Evolutionary conservation across 2,888 invertebrate genomes (phyloP).

Genomic region (Ichneumoninae sp.): DNA sequence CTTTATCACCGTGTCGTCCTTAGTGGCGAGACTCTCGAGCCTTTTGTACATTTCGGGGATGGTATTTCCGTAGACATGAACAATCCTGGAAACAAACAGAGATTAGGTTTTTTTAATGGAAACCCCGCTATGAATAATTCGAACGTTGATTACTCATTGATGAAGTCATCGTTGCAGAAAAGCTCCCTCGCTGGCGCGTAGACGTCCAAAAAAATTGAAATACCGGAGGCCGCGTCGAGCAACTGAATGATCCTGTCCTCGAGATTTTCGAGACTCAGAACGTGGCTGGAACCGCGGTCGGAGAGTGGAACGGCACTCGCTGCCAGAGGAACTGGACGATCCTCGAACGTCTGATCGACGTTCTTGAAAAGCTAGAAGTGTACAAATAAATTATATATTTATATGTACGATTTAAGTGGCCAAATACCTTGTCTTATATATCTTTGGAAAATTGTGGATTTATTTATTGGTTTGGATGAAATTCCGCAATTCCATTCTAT

Average conservation of each 20-base stretch:
- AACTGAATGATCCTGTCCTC: constrained; percentile 89
- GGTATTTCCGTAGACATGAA: constrained; percentile 91
- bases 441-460: too few species aligned
- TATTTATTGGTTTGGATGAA: too few species aligned
- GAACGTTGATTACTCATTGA: constrained; percentile 81
- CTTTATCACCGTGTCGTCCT: constrained; percentile 82
- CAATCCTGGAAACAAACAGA: constrained; percentile 86
- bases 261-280: constrained; percentile 85
- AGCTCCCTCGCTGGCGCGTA: constrained; percentile 86
- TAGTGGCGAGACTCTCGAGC: constrained; percentile 84
- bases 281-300: constrained; percentile 67
- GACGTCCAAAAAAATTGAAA: constrained; percentile 89
- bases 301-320: constrained; percentile 75
- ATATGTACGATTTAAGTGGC: too few species aligned
- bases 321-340: constrained; percentile 71
- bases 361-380: constrained; percentile 80
- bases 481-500: too few species aligned
- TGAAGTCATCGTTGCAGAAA: constrained; percentile 87
- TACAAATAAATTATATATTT: not conserved
- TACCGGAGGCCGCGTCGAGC: constrained; percentile 89
- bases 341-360: constrained; percentile 78
- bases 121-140: not conserved
- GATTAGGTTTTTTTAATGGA: not conserved
- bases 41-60: constrained; percentile 90
- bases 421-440: too few species aligned